phyloP scores from a whole-genome alignment of 2,888 invertebrate genomes.

The Agriopis aurantiaria region DNA sequence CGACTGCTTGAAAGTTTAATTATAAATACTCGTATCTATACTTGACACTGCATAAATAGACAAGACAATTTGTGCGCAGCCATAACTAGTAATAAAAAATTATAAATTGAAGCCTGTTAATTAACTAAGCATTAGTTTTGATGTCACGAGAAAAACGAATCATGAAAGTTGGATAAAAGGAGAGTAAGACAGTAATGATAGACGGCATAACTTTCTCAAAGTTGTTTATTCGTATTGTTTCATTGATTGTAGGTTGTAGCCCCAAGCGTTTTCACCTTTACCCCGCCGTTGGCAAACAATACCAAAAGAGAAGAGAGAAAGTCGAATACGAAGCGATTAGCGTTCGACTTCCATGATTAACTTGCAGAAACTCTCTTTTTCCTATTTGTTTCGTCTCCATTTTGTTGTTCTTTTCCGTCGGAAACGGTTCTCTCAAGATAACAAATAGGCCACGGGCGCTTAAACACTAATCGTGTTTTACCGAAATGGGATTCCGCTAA shows the following conservation, averaged over 20 bases:
- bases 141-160: no score
- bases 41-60: no score
- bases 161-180: background rate
- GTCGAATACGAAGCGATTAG: slow-evolving; percentile 62
- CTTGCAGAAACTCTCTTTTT: slow-evolving; percentile 61
- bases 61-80: no score
- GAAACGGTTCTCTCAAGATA: slow-evolving; percentile 65
- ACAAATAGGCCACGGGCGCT: slow-evolving; percentile 73
- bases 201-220: slow-evolving; percentile 19
- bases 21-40: no score
- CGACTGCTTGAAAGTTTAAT: no score
- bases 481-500: slow-evolving; percentile 72
- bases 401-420: slow-evolving; percentile 53
- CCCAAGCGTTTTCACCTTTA: slow-evolving; percentile 50
- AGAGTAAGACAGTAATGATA: slow-evolving; percentile 9
- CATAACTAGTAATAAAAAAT: no score
- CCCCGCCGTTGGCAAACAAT: slow-evolving; percentile 55
- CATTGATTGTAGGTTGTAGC: slow-evolving; percentile 17
- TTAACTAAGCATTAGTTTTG: no score
- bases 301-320: slow-evolving; percentile 59
- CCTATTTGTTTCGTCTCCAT: slow-evolving; percentile 51
- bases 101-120: no score
- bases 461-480: slow-evolving; percentile 72
- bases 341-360: slow-evolving; percentile 73
- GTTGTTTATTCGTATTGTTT: slow-evolving; percentile 22